phyloP scores from a whole-genome alignment of 2,888 invertebrate genomes.

The Diadegma fenestrale region DNA sequence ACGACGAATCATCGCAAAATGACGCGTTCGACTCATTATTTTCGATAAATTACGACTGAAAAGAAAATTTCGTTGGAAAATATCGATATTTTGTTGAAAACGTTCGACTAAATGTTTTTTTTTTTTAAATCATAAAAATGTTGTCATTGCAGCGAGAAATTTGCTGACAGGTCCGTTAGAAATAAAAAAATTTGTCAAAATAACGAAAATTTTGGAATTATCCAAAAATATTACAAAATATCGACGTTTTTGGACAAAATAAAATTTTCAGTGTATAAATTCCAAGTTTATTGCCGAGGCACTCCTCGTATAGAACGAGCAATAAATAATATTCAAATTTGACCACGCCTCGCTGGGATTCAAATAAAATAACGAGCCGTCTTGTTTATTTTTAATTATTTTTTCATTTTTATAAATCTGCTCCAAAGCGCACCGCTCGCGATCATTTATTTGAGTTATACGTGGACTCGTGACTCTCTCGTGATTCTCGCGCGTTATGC shows the following conservation, averaged over 20 bases:
- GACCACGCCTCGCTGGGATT: conserved; percentile 16
- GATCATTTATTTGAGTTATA: conserved; percentile 4
- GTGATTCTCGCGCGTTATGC: neutral
- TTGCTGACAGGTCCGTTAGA: too few species aligned
- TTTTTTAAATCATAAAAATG: too few species aligned
- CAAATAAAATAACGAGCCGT: conserved; percentile 19
- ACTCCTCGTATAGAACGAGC: neutral
- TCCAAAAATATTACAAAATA: too few species aligned
- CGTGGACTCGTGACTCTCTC: neutral
- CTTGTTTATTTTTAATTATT: neutral
- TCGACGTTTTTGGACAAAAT: too few species aligned
- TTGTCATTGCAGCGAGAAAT: too few species aligned
- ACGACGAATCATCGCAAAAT: conserved; percentile 23
- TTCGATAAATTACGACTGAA: neutral
- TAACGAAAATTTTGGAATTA: too few species aligned
- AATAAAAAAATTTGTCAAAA: too few species aligned
- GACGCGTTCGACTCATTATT: conserved; percentile 27
- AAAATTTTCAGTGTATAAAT: too few species aligned
- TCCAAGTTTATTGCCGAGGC: conserved; percentile 17
- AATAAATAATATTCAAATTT: conserved; percentile 47
- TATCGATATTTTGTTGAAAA: too few species aligned
- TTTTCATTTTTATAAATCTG: conserved; percentile 1
- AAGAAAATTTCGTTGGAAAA: too few species aligned
- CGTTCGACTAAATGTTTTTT: too few species aligned
- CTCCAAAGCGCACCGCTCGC: conserved; percentile 34